Percentiles rank a stretch among this genome's conserved stretches.
These are phyloP conservation scores for Pollenia amentaria DNA, from an alignment of 2,888 invertebrate species.

Conservation along the genomic window DNA sequence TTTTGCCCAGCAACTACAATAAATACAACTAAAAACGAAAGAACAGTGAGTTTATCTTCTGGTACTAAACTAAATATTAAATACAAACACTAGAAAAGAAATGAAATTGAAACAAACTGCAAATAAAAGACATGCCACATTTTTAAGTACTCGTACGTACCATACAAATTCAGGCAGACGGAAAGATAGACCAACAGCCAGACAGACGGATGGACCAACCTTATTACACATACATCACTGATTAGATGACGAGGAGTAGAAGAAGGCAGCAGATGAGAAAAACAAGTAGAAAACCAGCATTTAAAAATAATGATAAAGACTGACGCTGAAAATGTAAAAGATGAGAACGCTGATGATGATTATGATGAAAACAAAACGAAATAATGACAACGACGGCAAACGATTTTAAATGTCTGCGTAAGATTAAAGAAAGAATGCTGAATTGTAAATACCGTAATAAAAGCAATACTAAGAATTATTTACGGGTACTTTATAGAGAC, in stretches of 20 bases:
- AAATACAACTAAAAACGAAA: slow-evolving; percentile 3
- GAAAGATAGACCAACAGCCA: slow-evolving; percentile 13
- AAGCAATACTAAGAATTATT: neutral
- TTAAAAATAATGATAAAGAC: slow-evolving; percentile 1
- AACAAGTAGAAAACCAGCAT: slow-evolving; percentile 42
- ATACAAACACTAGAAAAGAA: slow-evolving; percentile 12
- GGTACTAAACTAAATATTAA: slow-evolving; percentile 20
- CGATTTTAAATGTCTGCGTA: slow-evolving; percentile 64
- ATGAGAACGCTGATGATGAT: slow-evolving; percentile 17
- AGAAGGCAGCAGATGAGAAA: slow-evolving; percentile 27
- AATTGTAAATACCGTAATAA: slow-evolving; percentile 39
- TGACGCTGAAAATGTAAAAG: slow-evolving; percentile 18
- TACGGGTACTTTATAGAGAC: neutral
- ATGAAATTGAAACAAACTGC: slow-evolving; percentile 16
- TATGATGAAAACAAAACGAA: slow-evolving; percentile 25
- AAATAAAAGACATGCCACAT: slow-evolving; percentile 30
- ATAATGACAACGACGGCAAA: slow-evolving; percentile 56
- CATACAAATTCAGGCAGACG: slow-evolving; percentile 9
- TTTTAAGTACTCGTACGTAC: slow-evolving; percentile 28
- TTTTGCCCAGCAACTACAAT: slow-evolving; percentile 46
- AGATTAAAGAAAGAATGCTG: slow-evolving; percentile 38
- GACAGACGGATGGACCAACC: slow-evolving; percentile 5
- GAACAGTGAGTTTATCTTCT: slow-evolving; percentile 8
- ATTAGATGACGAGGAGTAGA: slow-evolving; percentile 37
- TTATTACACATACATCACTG: slow-evolving; percentile 58